Percentiles rank a stretch among this genome's conserved stretches.
Conservation (phyloP, 1,140 invertebrate genomes). For the Bicyclus anynana region DNA sequence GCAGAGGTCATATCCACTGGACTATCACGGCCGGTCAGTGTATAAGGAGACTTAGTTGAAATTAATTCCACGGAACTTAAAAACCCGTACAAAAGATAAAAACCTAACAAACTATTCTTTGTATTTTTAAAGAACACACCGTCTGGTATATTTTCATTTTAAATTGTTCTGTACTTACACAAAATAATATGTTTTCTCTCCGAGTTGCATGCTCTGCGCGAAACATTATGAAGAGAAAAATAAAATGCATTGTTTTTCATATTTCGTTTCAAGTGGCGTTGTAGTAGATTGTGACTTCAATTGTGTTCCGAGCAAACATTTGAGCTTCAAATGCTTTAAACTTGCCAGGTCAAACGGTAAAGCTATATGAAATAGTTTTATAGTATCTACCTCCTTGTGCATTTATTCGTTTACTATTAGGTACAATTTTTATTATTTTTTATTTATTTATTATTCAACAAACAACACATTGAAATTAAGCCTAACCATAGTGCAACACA, state of each 20-base stretch:
- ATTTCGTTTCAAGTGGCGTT: conserved; percentile 18
- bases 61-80: not conserved
- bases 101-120: not conserved
- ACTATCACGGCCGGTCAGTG: no score
- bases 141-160: not conserved
- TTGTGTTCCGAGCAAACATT: conserved; percentile 18
- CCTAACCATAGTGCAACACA: no score
- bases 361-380: not conserved
- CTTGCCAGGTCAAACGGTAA: not conserved
- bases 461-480: no score
- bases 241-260: conserved; percentile 11
- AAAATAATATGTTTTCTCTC: conserved; percentile 12
- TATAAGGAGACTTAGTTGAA: no score
- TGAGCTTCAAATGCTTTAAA: conserved; percentile 9
- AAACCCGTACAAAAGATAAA: not conserved
- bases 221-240: conserved; percentile 25
- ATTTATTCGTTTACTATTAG: no score
- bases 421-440: no score
- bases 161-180: conserved; percentile 3
- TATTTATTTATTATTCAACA: no score
- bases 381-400: not conserved
- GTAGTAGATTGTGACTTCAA: not conserved
- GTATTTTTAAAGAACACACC: not conserved
- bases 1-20: no score
- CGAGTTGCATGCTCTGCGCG: conserved; percentile 6